These are phyloP conservation scores for Apteryx mantelli DNA, from an alignment of 2,113 vertebrate genomes.

Conservation along the genomic window DNA sequence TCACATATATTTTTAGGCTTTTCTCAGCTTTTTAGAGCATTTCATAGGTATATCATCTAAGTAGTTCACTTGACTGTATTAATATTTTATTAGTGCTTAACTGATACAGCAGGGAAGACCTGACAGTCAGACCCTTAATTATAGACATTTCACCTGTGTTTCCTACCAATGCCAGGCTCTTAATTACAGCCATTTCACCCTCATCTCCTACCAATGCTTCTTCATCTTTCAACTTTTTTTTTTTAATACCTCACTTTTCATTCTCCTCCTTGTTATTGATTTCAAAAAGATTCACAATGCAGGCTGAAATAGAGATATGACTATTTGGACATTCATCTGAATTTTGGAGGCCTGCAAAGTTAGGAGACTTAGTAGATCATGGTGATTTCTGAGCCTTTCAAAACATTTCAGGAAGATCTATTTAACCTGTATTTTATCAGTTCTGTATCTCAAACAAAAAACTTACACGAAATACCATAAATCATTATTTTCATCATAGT, in stretches of 20 bases:
- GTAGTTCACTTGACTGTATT: not conserved
- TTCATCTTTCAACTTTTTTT: not conserved
- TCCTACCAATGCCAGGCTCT: not conserved
- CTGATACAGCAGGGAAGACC: not conserved
- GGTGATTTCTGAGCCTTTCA: not conserved
- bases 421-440: not conserved
- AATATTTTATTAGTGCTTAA: conserved; percentile 31
- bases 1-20: conserved; percentile 15
- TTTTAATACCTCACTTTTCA: not conserved
- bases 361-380: not conserved
- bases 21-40: not conserved
- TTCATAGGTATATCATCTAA: not conserved
- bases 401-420: not conserved
- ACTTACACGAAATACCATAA: not conserved
- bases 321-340: not conserved
- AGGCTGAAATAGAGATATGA: not conserved
- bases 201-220: not conserved
- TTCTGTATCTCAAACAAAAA: not conserved
- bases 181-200: not conserved
- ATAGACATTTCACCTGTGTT: not conserved
- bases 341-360: not conserved
- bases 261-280: not conserved
- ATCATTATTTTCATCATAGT: not conserved
- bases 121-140: not conserved
- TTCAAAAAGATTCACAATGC: not conserved